Conservation (phyloP, 1,140 invertebrate genomes). For the Macrobrachium rosenbergii region DNA sequence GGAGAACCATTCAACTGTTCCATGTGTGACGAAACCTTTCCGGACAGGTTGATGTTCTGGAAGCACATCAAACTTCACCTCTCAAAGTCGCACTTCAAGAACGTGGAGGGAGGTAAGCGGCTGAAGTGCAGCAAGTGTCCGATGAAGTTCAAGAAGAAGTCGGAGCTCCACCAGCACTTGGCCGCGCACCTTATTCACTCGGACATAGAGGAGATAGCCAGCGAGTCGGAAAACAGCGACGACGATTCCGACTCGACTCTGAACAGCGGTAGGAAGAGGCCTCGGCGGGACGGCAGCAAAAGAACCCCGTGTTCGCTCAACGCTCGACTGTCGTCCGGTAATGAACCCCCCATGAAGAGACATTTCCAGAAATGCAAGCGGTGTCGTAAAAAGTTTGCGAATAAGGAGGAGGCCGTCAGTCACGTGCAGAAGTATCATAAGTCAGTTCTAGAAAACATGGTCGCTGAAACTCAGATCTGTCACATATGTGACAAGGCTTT, state of each 20-base stretch:
- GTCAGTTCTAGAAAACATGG: constrained; percentile 16
- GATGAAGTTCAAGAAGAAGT: constrained; percentile 25
- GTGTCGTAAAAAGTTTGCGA: constrained; percentile 29
- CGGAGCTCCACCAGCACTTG: constrained; percentile 27
- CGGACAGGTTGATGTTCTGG: constrained; percentile 36
- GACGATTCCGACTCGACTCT: not conserved
- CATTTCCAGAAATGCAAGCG: constrained; percentile 16
- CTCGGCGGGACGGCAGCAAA: too few relatives aligned
- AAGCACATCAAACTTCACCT: constrained; percentile 53
- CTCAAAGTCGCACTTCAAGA: constrained; percentile 6
- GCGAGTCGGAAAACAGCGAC: not conserved
- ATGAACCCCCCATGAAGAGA: too few relatives aligned
- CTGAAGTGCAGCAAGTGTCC: constrained; percentile 36
- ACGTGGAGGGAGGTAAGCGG: constrained; percentile 18
- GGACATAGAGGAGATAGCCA: not conserved
- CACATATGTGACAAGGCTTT: constrained; percentile 47
- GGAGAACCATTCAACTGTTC: constrained; percentile 31
- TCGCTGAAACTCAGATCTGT: constrained; percentile 28
- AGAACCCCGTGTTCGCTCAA: too few relatives aligned
- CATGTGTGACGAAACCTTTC: constrained; percentile 46
- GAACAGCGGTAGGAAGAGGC: too few relatives aligned
- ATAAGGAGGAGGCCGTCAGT: constrained; percentile 6
- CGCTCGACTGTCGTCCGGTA: too few relatives aligned
- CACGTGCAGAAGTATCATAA: constrained; percentile 22
- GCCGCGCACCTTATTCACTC: constrained; percentile 26